Evolutionary conservation across 2,797 vertebrate genomes (phyloP).

Genomic region (Simalia tracyae): DNA sequence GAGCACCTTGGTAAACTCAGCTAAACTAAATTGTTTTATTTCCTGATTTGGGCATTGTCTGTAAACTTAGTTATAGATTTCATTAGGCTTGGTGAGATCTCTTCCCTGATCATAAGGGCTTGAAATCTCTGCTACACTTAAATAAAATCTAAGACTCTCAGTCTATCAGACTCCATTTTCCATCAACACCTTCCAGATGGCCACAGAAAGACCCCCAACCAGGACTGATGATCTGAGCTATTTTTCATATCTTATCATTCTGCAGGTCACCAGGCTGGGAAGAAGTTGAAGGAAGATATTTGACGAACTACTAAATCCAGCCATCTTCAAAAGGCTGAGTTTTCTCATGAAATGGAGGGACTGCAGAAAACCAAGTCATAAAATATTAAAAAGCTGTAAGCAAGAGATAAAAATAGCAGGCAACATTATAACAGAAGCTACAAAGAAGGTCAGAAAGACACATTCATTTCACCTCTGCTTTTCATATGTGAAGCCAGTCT

Average conservation of each 20-base stretch:
- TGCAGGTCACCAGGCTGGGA: not conserved
- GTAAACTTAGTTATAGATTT: not conserved
- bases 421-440: not conserved
- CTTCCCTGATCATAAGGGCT: not conserved
- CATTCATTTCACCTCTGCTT: accelerated
- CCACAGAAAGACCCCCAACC: not conserved
- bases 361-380: not conserved
- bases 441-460: constrained; percentile 12
- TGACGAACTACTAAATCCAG: not conserved
- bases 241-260: not conserved
- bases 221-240: not conserved
- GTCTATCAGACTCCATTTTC: not conserved
- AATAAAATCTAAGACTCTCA: not conserved
- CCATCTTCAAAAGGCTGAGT: not conserved
- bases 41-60: not conserved
- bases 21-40: not conserved
- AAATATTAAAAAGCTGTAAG: not conserved
- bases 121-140: not conserved
- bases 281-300: not conserved
- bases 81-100: not conserved
- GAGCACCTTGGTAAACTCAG: not conserved
- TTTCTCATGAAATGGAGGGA: not conserved
- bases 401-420: not conserved
- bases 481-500: not conserved
- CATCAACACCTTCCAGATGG: too few species aligned